Base-by-base conservation (phyloP, 2,888 invertebrate genomes). In the Tridacna crocea region DNA sequence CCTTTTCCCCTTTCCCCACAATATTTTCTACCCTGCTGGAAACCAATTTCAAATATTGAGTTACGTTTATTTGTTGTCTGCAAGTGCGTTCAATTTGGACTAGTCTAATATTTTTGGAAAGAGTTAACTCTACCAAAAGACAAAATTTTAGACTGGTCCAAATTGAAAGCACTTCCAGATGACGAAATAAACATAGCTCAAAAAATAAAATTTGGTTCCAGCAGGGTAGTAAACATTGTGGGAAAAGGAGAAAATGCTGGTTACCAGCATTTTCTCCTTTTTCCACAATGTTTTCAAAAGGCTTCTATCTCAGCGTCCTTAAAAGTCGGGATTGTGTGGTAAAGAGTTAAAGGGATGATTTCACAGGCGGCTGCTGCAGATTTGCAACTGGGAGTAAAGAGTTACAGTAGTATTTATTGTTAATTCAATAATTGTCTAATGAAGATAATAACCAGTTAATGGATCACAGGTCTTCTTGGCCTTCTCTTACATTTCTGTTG, bases 401-500 rank as follows among this genome's bases (percentile, higher is more conserved):
- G 55, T 51, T 12, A 68, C 68, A 70, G 70, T 51, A 70, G 70
- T 51, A 70, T 11, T 24, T 51, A 47, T 4, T 47, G 70, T 22
- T 70, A 70, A 70, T 47, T 70, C 70, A 24, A 48, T 70, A 51
- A 70, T 70, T 70, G 51, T 24, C 70, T 70, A 70, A 70, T 70
- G 70, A 70, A 70, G 70, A 51, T 70, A 70, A 46, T 46, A 66
- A 11, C 24, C 13, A 36, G 46, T n/a, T 66, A 66, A 61, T 24
- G 55, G 55, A 55, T 55, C 19, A 55, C 55, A 55, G 55, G 17
- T 55, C 55, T 55, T 10, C 15, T 6, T 19, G 55, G 55, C 36
- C 36, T 36, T 36, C 36, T 36, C 36, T 36, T 36, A 8, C 8
- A 36, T 36, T 36, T 36, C 36, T 36, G 36, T 36, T 36, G 36